Percentiles rank a stretch among this genome's conserved stretches.
phyloP scores from a whole-genome alignment of 1,140 invertebrate genomes.

The Temnothorax curvispinosus region DNA sequence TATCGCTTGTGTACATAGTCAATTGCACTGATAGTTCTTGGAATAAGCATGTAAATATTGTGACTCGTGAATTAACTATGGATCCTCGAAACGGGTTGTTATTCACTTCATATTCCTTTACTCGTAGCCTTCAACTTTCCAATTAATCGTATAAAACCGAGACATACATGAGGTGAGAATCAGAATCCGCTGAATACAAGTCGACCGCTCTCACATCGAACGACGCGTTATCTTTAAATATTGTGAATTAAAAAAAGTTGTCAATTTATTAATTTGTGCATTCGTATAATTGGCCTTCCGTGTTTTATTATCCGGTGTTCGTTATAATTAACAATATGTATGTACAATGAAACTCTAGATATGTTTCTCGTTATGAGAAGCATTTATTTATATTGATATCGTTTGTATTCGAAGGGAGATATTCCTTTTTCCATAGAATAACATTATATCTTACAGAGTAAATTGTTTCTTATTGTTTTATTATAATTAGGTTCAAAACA shows the following conservation, averaged over 20 bases:
- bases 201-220: neutral
- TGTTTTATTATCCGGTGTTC: neutral
- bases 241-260: constrained; percentile 8
- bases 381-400: constrained; percentile 6
- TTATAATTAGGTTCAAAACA: constrained; percentile 1
- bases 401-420: neutral
- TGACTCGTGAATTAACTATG: constrained; percentile 15
- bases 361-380: constrained; percentile 18
- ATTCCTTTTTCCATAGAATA: neutral
- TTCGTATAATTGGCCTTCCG: constrained; percentile 13
- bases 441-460: constrained; percentile 7
- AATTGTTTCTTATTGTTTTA: constrained; percentile 8
- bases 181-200: neutral
- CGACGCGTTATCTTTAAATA: neutral
- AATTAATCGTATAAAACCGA: neutral
- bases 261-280: constrained; percentile 42
- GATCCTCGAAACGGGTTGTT: neutral
- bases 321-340: constrained; percentile 21
- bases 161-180: neutral
- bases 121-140: neutral
- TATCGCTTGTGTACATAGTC: neutral
- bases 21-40: constrained; percentile 13
- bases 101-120: neutral
- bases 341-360: constrained; percentile 38
- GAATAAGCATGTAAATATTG: constrained; percentile 38